A percentile compares a stretch with the other conserved stretches of the same genome.
phyloP scores from a whole-genome alignment of 1,140 invertebrate genomes.

The Eupeodes corollae region DNA sequence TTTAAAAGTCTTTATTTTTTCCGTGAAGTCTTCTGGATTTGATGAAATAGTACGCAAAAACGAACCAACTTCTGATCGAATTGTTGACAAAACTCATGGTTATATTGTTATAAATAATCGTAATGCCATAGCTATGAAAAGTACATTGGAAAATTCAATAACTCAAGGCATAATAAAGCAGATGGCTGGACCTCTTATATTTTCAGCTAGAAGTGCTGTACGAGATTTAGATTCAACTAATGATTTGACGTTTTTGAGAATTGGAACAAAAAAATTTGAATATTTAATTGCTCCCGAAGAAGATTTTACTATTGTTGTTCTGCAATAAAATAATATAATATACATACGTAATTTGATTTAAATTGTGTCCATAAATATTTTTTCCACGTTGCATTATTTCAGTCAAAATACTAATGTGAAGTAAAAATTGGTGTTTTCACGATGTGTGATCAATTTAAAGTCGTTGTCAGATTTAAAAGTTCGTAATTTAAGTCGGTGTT shows the following conservation, averaged over 20 bases:
- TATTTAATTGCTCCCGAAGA: conserved; percentile 29
- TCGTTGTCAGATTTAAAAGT: too few relatives aligned
- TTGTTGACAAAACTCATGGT: conserved; percentile 20
- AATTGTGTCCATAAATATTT: too few relatives aligned
- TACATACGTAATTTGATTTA: too few relatives aligned
- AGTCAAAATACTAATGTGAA: too few relatives aligned
- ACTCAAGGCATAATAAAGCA: conserved; percentile 27
- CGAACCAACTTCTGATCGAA: conserved; percentile 17
- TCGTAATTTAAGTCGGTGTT: too few relatives aligned
- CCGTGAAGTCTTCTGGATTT: not conserved
- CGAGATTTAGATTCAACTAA: conserved; percentile 27
- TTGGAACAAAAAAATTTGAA: conserved; percentile 27
- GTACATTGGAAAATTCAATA: conserved; percentile 28
- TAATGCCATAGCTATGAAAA: conserved; percentile 15
- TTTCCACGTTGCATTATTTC: too few relatives aligned
- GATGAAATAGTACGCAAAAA: conserved; percentile 21
- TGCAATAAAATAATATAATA: conserved; percentile 20
- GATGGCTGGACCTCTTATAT: conserved; percentile 13
- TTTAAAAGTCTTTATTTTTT: too few relatives aligned
- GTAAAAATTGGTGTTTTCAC: too few relatives aligned
- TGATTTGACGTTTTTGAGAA: conserved; percentile 18
- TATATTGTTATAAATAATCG: conserved; percentile 25
- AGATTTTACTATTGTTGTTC: conserved; percentile 27
- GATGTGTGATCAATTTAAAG: too few relatives aligned
- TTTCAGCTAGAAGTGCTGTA: conserved; percentile 17